These are phyloP conservation scores for Zosterops pallidus DNA, from an alignment of 2,113 vertebrate genomes.

Conservation along the genomic window DNA sequence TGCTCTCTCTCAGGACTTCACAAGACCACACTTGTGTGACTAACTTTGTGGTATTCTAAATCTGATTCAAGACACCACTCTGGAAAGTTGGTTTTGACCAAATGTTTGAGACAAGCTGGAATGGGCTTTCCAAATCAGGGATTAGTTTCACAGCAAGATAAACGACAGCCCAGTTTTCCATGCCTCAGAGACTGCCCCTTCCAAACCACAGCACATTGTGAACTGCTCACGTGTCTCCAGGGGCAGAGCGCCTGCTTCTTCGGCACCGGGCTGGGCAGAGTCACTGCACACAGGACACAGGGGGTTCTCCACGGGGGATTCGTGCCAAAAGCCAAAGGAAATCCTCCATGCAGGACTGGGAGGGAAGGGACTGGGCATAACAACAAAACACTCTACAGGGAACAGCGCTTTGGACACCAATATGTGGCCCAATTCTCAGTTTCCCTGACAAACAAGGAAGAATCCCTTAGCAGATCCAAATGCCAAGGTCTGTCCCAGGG, in stretches of 20 bases:
- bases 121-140: slow-evolving; percentile 15
- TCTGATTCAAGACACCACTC: slow-evolving; percentile 36
- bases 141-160: slow-evolving; percentile 36
- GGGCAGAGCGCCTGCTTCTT: not conserved
- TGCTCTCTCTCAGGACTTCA: slow-evolving; percentile 3
- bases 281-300: not conserved
- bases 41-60: slow-evolving; percentile 48
- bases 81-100: slow-evolving; percentile 51
- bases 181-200: not conserved
- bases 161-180: slow-evolving; percentile 33
- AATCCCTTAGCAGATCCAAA: slow-evolving; percentile 13
- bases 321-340: slow-evolving; percentile 33
- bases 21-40: slow-evolving; percentile 36
- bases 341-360: not conserved
- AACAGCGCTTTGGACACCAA: not conserved
- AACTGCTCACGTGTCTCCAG: not conserved
- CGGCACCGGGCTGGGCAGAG: not conserved
- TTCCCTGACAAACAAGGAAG: slow-evolving; percentile 34
- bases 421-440: not conserved
- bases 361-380: not conserved
- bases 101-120: slow-evolving; percentile 24
- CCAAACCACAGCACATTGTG: slow-evolving; percentile 19
- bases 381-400: not conserved
- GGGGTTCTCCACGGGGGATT: not conserved
- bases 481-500: not conserved